phyloP scores from a whole-genome alignment of 2,888 invertebrate genomes.

The Adela reaumurella region DNA sequence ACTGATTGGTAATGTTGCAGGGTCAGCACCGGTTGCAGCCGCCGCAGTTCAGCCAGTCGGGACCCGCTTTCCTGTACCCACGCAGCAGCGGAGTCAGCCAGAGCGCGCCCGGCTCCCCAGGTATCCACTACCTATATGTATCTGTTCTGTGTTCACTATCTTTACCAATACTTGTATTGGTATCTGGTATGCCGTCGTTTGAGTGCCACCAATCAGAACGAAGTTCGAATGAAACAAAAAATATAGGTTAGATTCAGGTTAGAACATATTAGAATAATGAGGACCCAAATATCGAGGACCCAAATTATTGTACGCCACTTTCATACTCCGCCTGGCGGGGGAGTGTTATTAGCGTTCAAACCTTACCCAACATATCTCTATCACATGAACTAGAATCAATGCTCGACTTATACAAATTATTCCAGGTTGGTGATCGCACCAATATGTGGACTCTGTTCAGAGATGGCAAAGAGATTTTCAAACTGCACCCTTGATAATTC shows the following conservation, averaged over 20 bases:
- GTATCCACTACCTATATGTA: constrained; percentile 18
- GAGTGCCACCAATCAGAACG: no score
- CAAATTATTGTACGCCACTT: no score
- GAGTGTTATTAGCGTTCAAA: not conserved
- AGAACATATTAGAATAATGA: no score
- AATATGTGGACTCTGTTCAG: not conserved
- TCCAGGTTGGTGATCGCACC: not conserved
- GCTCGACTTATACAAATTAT: no score
- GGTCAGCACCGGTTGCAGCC: constrained; percentile 45
- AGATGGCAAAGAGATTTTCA: no score
- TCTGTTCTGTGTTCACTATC: not conserved
- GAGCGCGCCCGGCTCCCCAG: constrained; percentile 66
- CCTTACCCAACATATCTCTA: no score
- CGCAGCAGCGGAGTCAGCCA: constrained; percentile 61
- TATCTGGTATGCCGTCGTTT: no score
- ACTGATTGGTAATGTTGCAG: constrained; percentile 12
- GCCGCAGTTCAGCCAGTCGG: constrained; percentile 7
- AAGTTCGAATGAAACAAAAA: no score
- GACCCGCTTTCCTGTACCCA: constrained; percentile 53
- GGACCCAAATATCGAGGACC: no score
- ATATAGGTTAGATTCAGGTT: no score
- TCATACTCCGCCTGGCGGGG: not conserved
- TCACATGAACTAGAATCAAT: no score
- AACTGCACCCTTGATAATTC: no score
- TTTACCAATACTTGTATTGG: not conserved